Base-by-base conservation (phyloP, 2,888 invertebrate genomes). In the Cheilosia variabilis region DNA sequence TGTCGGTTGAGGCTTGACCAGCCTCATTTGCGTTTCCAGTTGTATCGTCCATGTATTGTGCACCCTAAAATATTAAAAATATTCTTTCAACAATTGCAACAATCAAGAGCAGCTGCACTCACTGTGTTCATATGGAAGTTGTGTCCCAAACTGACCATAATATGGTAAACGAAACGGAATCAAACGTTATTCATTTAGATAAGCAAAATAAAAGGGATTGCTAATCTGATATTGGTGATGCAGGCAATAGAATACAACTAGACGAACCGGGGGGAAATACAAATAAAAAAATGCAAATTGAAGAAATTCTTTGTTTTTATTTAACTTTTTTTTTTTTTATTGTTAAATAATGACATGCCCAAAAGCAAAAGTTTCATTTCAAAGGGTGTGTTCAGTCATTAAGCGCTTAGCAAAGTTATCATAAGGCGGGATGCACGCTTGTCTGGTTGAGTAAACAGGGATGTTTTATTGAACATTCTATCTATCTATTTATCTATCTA, bases 61-160 rank as follows among this genome's bases (percentile, higher is more conserved):
- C 90, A 84, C 89, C 89, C 89, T 90, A 71, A 58, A 65, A 53
- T n/a, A 27, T 13, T 7, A 27, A 24, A 43, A 4, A 22, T 6
- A 13, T 24, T 58, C 15, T 58, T n/a, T 52, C 5, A 4, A 43
- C 2, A 60, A 45, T 9, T 4, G 50, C 19, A 24, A 7, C 6
- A 60, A 22, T 10, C 24, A 19, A 55, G 17, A 37, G 10, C 50
- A 15, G 10, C 10, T 6, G 43, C 19, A 43, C 89, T 87, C 73
- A 89, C 89, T 17, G 89, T 87, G 79, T 88, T 89, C 88, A 89
- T 89, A 76, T 88, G 88, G 65, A 87, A 88, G 73, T 88, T 87
- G 37, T 66, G 88, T 69, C 87, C 88, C 69, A 89, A 88, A 87
- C 89, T 88, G 87, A 88, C 88, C 88, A 89, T 89, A 83, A 84